A percentile compares a stretch with the other conserved stretches of the same genome.
Evolutionary conservation across 2,888 invertebrate species (phyloP).

Genomic region (Callosobruchus maculatus): DNA sequence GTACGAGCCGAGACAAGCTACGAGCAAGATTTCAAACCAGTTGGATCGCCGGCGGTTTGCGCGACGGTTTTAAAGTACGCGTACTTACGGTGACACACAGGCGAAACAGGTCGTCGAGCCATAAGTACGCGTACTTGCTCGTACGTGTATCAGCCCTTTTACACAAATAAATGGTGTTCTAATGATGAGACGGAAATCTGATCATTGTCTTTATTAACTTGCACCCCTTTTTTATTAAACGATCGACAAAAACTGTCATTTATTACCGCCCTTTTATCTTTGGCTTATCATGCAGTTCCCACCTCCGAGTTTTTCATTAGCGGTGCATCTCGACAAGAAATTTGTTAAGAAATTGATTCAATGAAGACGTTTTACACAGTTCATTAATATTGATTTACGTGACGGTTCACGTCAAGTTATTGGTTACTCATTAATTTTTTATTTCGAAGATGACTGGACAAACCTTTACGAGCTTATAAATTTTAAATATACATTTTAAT

Average conservation of each 20-base stretch:
- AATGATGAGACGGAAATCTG: too few relatives aligned
- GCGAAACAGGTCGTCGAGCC: too few relatives aligned
- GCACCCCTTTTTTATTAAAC: too few relatives aligned
- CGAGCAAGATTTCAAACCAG: too few relatives aligned
- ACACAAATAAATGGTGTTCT: too few relatives aligned
- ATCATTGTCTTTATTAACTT: too few relatives aligned
- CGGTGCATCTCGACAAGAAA: not conserved
- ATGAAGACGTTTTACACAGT: conserved; percentile 14
- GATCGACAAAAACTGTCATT: not conserved
- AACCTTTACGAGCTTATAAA: conserved; percentile 9
- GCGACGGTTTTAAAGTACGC: too few relatives aligned
- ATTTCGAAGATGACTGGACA: conserved; percentile 12
- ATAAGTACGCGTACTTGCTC: too few relatives aligned
- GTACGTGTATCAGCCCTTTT: too few relatives aligned
- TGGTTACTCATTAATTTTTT: conserved; percentile 9
- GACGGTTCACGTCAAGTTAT: conserved; percentile 5
- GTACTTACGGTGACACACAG: too few relatives aligned
- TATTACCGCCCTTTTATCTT: not conserved
- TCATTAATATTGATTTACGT: conserved; percentile 22
- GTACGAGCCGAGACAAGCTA: too few relatives aligned
- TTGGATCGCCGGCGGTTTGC: too few relatives aligned
- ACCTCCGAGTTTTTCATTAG: not conserved
- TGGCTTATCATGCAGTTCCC: not conserved
- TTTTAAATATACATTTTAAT: not conserved
- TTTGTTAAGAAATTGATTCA: conserved; percentile 3